Evolutionary conservation across 2,888 invertebrate genomes (phyloP).

Genomic region (Limnephilus marmoratus): DNA sequence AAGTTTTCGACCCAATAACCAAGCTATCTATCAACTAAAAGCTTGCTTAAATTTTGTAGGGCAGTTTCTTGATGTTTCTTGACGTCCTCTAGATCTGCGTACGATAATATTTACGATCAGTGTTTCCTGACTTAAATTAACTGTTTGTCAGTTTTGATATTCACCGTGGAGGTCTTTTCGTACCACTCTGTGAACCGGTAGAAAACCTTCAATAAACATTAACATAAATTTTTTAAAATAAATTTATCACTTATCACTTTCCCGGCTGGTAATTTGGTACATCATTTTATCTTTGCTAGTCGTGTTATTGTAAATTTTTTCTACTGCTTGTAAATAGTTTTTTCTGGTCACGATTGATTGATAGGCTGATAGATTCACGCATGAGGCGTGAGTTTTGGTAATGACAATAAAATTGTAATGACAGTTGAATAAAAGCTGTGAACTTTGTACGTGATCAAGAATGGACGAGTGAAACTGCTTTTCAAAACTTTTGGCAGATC

Average conservation of each 20-base stretch:
- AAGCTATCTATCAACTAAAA: neutral
- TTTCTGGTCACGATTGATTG: constrained; percentile 40
- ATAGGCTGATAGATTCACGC: constrained; percentile 5
- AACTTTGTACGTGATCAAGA: neutral
- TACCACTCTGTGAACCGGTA: neutral
- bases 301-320: neutral
- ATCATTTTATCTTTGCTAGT: neutral
- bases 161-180: neutral
- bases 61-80: neutral
- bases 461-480: neutral
- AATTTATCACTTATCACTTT: neutral
- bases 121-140: neutral
- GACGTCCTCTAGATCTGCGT: neutral
- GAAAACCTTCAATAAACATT: neutral
- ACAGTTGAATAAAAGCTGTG: neutral
- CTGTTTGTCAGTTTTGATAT: neutral
- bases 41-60: neutral
- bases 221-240: neutral
- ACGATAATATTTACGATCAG: neutral
- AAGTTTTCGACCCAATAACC: neutral
- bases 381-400: constrained; percentile 10
- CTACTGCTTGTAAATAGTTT: neutral
- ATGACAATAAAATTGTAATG: constrained; percentile 34
- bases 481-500: neutral
- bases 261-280: neutral